Percentiles rank a stretch among this genome's conserved stretches.
phyloP scores from a whole-genome alignment of 1,140 invertebrate genomes.

The Papilio dardanus region DNA sequence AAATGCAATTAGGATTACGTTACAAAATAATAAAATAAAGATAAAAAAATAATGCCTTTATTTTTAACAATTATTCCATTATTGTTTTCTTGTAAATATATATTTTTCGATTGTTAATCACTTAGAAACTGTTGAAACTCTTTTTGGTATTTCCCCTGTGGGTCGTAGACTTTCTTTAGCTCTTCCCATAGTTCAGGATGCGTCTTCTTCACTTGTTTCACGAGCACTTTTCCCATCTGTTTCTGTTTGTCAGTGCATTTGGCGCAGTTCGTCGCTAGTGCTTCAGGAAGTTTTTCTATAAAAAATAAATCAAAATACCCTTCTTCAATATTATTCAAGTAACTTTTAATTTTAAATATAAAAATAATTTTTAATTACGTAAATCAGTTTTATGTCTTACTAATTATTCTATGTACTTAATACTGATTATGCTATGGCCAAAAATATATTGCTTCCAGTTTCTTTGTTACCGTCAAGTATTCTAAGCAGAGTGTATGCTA shows the following conservation, averaged over 20 bases:
- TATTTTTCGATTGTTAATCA: constrained; percentile 40
- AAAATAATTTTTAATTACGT: too few species aligned
- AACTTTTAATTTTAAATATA: too few species aligned
- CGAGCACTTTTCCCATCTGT: constrained; percentile 73
- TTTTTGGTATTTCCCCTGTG: constrained; percentile 72
- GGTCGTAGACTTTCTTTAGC: constrained; percentile 74
- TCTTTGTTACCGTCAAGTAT: not conserved
- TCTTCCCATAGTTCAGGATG: constrained; percentile 75
- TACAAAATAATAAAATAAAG: not conserved
- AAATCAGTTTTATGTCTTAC: too few species aligned
- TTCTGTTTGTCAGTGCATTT: constrained; percentile 81
- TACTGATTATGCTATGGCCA: not conserved
- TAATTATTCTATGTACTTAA: too few species aligned
- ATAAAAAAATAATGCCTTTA: not conserved
- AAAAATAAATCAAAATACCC: too few species aligned
- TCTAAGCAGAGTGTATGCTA: not conserved
- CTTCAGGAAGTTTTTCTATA: constrained; percentile 84
- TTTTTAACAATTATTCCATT: not conserved
- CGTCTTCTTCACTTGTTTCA: constrained; percentile 69
- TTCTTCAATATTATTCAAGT: too few species aligned
- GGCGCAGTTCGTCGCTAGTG: constrained; percentile 82
- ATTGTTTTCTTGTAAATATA: not conserved
- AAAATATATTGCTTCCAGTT: not conserved
- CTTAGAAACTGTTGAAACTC: constrained; percentile 68
- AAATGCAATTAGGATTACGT: not conserved